A percentile compares a stretch with the other conserved stretches of the same genome.
phyloP scores from a whole-genome alignment of 1,140 invertebrate species.

The Scaptomyza pallida region DNA sequence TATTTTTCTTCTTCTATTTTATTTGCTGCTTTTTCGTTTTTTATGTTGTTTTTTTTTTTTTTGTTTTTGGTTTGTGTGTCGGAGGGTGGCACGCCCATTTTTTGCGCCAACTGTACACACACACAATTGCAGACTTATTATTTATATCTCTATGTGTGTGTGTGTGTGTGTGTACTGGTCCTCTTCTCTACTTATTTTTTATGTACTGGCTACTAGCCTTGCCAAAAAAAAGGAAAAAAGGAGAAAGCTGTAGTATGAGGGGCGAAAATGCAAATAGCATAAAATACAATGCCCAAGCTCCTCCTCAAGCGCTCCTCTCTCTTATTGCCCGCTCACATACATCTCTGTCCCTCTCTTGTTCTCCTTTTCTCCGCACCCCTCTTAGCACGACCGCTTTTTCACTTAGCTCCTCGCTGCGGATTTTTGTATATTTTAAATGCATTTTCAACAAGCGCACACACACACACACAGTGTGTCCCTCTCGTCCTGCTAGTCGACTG shows the following conservation, averaged over 20 bases:
- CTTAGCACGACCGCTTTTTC: constrained; percentile 56
- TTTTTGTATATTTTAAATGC: constrained; percentile 81
- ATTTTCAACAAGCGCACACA: constrained; percentile 71
- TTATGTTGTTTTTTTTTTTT: constrained; percentile 8
- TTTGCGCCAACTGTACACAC: constrained; percentile 54
- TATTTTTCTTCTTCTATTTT: constrained; percentile 49
- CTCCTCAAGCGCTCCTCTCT: constrained; percentile 59
- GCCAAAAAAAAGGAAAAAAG: constrained; percentile 61
- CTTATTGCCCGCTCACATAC: background rate
- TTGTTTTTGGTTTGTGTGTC: constrained; percentile 22
- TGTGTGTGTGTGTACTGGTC: constrained; percentile 33
- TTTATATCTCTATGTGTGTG: constrained; percentile 66
- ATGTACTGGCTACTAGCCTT: constrained; percentile 70
- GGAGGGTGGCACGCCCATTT: constrained; percentile 63
- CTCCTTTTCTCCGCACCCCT: background rate
- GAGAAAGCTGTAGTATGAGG: no score
- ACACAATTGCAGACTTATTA: constrained; percentile 58
- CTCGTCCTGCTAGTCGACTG: no score
- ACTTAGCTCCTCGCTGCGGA: constrained; percentile 72
- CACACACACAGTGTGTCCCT: constrained; percentile 12
- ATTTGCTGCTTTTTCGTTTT: constrained; percentile 7
- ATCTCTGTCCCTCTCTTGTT: background rate
- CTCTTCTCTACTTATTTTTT: constrained; percentile 66
- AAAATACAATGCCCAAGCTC: constrained; percentile 75
- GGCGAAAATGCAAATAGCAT: constrained; percentile 76